Base-by-base conservation (phyloP, 1,140 invertebrate species). In the Drosophila gunungcola region DNA sequence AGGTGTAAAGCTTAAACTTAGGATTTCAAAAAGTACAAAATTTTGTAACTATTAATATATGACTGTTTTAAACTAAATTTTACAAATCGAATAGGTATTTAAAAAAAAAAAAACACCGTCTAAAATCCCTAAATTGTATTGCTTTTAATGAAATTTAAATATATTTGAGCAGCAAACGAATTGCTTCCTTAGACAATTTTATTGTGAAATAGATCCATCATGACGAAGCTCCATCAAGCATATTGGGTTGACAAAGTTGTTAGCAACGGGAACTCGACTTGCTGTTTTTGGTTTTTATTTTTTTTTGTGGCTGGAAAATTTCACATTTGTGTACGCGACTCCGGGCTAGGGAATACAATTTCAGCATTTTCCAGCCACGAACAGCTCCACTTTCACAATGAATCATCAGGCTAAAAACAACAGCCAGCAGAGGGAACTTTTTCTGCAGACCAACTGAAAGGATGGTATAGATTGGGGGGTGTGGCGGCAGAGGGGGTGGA, bases 361-460 rank as follows among this genome's bases (percentile, higher is more conserved):
- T 73, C 62, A 61, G 58, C 77, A 69, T 73, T 83, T 78, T 57
- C 48, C 67, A 67, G 62, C 60, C 62, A 63, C 63, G 56, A 63
- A 69, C 63, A 69, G 84, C 72, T 85, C 72, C 74, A 74, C 63
- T 90, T 80, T 70, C 69, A 61, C 80, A 79, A 85, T 90, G 86
- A 90, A 86, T 82, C 86, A 86, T 82, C 86, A 60, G 46, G 53
- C 80, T 73, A 73, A 75, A 73, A 74, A 65, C 80, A 78, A 78
- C 64, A 72, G 67, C 54, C 69, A 67, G 54, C 75, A 72, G 43
- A 63, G 58, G 45, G 62, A 73, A 45, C 39, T 73, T 69, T 53
- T 55, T 57, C 56, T 16, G 52, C 41, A 51, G n/a, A 11, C 16
- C 7, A 76, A 76, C 61, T 21, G 49, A 52, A 52, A 68, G 11